Base-by-base conservation (phyloP, 1,140 invertebrate species). In the Drosophila sulfurigaster region DNA sequence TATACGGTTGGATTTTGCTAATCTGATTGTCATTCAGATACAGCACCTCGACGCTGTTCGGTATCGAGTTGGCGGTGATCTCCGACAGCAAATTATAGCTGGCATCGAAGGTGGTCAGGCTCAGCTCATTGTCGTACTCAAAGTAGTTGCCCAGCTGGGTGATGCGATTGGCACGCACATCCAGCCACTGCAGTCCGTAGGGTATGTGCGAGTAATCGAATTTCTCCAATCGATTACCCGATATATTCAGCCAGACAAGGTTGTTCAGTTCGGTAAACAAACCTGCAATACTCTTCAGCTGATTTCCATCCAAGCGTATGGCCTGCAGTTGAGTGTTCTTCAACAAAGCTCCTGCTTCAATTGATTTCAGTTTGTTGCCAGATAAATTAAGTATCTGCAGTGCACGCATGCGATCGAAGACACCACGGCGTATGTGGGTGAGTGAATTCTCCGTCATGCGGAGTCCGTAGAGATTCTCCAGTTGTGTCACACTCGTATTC, bases 181-280 rank as follows among this genome's bases (percentile, higher is more conserved):
- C 97, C 68, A 99, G 93, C 96, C 97, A 98, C 93, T 98, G 96
- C 52, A 99, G 93, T 71, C 96, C 95, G 67, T 96, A 96, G 56
- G 98, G 98, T 93, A 98, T 97, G 92, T 98, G 95, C 51, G 97
- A 96, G 91, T 98, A 98, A 86, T 98, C 97, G 91, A 99, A 98
- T 94, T 95, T 96, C 93, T 96, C 95, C 45, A 99, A 94, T 65
- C 95, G 95, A 93, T 99, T 99, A 86, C 97, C 97, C 63, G 97
- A 98, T 74, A 98, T 96, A 91, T 98, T 98, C 48, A 99, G 93
- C 96, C 97, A 98, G 32, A 98, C 95, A 73, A 98, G 94, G 93
- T 97, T 97, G 45, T 96, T 96, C 68, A 98, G 94, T 87, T 97
- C 97, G 1, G 95, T 95, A 89, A 99, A 98, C 20, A 98, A 94